Conservation (phyloP, 2,888 invertebrate species). For the Nomada flava region DNA sequence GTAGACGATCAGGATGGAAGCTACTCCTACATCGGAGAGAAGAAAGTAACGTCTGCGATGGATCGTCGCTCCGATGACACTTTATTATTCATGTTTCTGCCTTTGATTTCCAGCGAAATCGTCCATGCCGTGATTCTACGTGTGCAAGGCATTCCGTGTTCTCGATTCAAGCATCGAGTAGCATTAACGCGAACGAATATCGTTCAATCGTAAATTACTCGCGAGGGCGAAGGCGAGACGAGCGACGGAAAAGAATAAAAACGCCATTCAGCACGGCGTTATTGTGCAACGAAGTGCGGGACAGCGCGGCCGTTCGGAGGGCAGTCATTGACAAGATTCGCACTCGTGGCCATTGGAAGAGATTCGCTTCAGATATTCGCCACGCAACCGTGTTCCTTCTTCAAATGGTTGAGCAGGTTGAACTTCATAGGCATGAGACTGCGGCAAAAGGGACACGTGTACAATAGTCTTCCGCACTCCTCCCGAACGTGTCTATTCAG, state of each 20-base stretch:
- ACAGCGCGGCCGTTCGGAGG: too few species aligned
- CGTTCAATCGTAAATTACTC: too few species aligned
- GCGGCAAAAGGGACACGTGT: constrained; percentile 77
- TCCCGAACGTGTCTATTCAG: constrained; percentile 78
- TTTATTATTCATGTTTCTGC: constrained; percentile 30
- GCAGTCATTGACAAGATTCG: too few species aligned
- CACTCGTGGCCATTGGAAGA: too few species aligned
- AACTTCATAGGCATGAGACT: constrained; percentile 78
- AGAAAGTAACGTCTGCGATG: constrained; percentile 2
- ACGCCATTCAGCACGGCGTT: too few species aligned
- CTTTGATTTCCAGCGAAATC: too few species aligned
- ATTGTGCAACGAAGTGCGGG: too few species aligned
- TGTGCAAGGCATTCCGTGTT: neutral
- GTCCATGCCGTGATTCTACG: neutral
- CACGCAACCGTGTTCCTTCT: constrained; percentile 71
- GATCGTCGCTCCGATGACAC: constrained; percentile 16
- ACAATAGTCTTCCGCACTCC: constrained; percentile 80
- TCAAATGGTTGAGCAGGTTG: constrained; percentile 75
- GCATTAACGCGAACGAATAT: too few species aligned
- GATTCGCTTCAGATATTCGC: constrained; percentile 49
- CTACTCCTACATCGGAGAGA: neutral
- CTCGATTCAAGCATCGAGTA: neutral
- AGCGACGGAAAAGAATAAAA: too few species aligned
- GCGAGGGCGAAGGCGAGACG: too few species aligned
- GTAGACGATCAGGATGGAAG: too few species aligned